These are phyloP conservation scores for Zaprionus capensis DNA, from an alignment of 1,140 invertebrate species.

Conservation along the genomic window DNA sequence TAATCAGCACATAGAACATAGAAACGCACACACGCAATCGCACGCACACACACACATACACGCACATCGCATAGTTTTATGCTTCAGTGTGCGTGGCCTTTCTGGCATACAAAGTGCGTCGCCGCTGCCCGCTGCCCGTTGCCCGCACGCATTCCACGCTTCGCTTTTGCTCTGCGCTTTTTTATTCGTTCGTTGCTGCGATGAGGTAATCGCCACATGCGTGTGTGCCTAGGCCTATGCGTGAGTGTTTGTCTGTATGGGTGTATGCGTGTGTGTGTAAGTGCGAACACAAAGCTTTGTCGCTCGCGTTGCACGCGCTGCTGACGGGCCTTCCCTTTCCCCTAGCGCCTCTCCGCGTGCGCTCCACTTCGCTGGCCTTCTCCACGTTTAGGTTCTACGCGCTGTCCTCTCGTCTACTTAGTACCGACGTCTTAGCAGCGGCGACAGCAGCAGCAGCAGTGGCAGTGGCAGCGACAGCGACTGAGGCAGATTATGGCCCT, in stretches of 20 bases:
- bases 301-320: constrained; percentile 75
- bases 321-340: constrained; percentile 27
- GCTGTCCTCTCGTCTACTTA: constrained; percentile 22
- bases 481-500: constrained; percentile 71
- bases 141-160: constrained; percentile 74
- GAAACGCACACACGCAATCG: constrained; percentile 27
- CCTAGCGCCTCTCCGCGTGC: not conserved
- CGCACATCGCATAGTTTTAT: constrained; percentile 2
- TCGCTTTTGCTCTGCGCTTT: constrained; percentile 61
- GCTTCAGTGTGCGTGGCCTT: constrained; percentile 50
- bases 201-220: constrained; percentile 77
- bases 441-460: constrained; percentile 7
- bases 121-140: constrained; percentile 6
- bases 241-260: constrained; percentile 34
- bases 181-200: constrained; percentile 62
- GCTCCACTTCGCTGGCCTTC: constrained; percentile 30
- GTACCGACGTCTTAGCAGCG: constrained; percentile 21
- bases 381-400: constrained; percentile 39
- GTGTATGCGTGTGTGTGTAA: constrained; percentile 27
- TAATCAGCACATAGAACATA: constrained; percentile 62
- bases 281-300: constrained; percentile 66
- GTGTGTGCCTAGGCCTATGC: constrained; percentile 46
- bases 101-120: constrained; percentile 53
- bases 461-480: not conserved
- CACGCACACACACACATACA: constrained; percentile 24